Percentiles rank a stretch among this genome's conserved stretches.
These are phyloP conservation scores for Papilio helenus DNA, from an alignment of 1,140 invertebrate species.

Conservation along the genomic window DNA sequence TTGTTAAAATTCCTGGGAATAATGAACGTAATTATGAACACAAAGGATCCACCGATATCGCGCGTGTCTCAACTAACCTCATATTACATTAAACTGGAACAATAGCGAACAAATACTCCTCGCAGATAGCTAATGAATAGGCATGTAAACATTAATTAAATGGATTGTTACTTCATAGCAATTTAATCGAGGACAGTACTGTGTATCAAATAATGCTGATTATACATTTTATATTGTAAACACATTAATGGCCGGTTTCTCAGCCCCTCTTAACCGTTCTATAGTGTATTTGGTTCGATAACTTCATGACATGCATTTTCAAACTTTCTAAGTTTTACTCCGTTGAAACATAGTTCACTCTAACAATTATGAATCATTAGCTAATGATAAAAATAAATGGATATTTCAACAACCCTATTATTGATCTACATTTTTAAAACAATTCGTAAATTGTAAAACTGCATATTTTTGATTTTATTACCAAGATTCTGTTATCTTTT, in stretches of 20 bases:
- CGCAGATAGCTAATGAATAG: constrained; percentile 35
- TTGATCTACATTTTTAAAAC: too few species aligned
- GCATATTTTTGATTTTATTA: too few species aligned
- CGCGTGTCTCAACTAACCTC: not conserved
- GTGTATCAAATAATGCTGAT: constrained; percentile 19
- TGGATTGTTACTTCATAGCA: constrained; percentile 33
- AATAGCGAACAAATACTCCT: constrained; percentile 26
- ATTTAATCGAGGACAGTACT: constrained; percentile 26
- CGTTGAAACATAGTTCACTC: too few species aligned
- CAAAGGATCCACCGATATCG: constrained; percentile 15
- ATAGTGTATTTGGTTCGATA: too few species aligned
- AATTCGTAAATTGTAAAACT: too few species aligned
- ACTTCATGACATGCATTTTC: too few species aligned
- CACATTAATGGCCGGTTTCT: not conserved
- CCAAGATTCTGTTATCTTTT: too few species aligned
- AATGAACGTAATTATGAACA: not conserved
- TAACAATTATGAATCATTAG: too few species aligned
- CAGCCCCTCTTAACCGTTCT: not conserved
- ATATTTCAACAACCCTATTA: too few species aligned
- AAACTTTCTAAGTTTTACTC: too few species aligned
- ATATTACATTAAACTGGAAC: constrained; percentile 26
- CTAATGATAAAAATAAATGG: too few species aligned
- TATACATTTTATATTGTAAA: constrained; percentile 3
- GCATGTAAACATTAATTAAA: constrained; percentile 38
- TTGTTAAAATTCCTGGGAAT: not conserved